Percentiles rank a stretch among this genome's conserved stretches.
Conservation (phyloP, 2,113 vertebrate species). For the Ginglymostoma cirratum region DNA sequence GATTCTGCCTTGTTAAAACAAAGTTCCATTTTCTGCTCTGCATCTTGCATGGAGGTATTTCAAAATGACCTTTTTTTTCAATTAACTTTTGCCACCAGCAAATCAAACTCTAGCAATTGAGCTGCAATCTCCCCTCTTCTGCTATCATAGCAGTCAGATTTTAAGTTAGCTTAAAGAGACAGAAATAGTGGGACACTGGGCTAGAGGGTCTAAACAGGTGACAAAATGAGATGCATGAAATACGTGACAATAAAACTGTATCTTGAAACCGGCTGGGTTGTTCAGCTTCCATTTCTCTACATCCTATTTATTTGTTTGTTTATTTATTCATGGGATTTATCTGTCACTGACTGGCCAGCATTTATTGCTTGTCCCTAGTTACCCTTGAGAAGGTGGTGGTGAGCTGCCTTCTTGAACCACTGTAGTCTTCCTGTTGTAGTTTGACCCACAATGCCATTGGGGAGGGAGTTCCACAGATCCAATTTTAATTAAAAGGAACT, state of each 20-base stretch:
- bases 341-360: no score
- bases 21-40: neutral
- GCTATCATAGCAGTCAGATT: neutral
- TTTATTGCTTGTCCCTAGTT: no score
- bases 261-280: neutral
- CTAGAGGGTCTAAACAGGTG: neutral
- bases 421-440: no score
- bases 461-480: no score
- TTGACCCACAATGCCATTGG: no score
- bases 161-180: neutral
- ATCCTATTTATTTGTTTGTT: no score
- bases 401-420: no score
- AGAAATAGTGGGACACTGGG: neutral
- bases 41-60: neutral
- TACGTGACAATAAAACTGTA: neutral
- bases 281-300: neutral
- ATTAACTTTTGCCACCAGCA: neutral
- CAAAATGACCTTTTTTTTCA: no score
- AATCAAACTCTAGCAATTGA: neutral
- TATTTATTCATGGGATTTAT: no score
- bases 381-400: no score
- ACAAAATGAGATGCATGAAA: neutral
- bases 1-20: neutral
- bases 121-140: neutral
- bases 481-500: no score